Conservation (phyloP, 2,113 vertebrate genomes). For the Urocolius indicus region DNA sequence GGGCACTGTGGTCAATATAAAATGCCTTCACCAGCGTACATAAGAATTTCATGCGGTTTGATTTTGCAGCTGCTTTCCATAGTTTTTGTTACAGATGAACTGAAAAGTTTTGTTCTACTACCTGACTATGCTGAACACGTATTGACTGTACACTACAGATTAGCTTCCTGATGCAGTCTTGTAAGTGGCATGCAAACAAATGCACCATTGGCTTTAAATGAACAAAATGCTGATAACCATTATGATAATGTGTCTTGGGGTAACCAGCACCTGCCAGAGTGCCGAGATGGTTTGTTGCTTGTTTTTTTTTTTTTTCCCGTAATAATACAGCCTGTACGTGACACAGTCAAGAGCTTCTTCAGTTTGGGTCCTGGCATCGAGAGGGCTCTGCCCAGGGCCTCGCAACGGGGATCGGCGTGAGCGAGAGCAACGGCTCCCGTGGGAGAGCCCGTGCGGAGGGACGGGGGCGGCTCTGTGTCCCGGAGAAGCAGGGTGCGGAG, state of each 20-base stretch:
- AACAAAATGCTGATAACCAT: neutral
- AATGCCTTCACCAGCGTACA: neutral
- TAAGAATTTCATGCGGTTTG: neutral
- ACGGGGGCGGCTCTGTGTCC: neutral
- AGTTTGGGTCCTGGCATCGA: accelerated
- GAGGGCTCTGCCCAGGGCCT: neutral
- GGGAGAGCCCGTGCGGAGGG: no score
- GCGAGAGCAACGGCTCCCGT: no score
- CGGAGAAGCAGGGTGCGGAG: no score
- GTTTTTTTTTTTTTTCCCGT: no score
- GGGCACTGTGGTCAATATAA: neutral
- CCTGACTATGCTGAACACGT: neutral
- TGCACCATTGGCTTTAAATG: neutral
- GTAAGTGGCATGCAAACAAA: neutral
- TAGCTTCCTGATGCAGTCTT: neutral
- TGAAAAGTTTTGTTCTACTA: neutral
- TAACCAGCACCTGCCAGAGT: accelerated
- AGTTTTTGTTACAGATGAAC: neutral
- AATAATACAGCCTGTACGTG: accelerated
- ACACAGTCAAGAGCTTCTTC: no score
- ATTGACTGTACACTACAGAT: no score
- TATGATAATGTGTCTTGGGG: neutral
- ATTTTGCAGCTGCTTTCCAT: neutral
- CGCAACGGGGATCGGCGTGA: neutral
- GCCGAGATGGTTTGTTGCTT: neutral